Evolutionary conservation across 2,888 invertebrate genomes (phyloP), one percentile per base, ranked within the genome.

Genomic region (Ormyrus rosae): DNA sequence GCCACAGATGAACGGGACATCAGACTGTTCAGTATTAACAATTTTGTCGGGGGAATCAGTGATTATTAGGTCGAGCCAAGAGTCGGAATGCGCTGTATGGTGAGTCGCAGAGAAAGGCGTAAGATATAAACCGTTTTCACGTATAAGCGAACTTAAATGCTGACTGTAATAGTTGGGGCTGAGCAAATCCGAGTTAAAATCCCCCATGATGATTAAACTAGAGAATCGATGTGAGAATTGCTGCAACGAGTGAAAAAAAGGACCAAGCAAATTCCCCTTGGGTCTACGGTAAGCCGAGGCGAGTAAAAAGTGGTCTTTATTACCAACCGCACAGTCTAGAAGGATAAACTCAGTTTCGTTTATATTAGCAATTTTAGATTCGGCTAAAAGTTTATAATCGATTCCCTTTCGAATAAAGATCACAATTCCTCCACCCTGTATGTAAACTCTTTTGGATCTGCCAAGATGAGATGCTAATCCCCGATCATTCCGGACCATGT

Each of bases 281-380:
- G 64, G 48, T 46, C 48, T 64, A 0, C 64, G 1, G 5, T 64
- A 64, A 2, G 46, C 64, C 11, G 46, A 8, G 9, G 64, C 64
- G 0, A 64, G 7, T 4, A 64, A n/a, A 10, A 64, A 5, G 46
- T 48, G 64, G 4, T 64, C 10, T 4, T 48, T 10, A 5, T n/a
- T 11, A 1, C 51, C 67, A 51, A 51, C 5, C 51, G 5, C 6
- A 13, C 50, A 5, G 2, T 67, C 67, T 1, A 67, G 2, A 8
- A 67, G 6, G 13, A 67, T 51, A 11, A 9, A 67, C 13, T 67
- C 67, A 3, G 50, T 67, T 51, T 67, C 50, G 50, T 67, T 13
- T 19, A 67, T 0, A 8, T 0, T 1, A 1, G 4, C 51, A 51
- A 13, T 67, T 0, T 50, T 3, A 0, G 51, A 67, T 5, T 67